Percentiles rank a stretch among this genome's conserved stretches.
phyloP scores from a whole-genome alignment of 1,140 invertebrate species.

The Aphidius ervi region DNA sequence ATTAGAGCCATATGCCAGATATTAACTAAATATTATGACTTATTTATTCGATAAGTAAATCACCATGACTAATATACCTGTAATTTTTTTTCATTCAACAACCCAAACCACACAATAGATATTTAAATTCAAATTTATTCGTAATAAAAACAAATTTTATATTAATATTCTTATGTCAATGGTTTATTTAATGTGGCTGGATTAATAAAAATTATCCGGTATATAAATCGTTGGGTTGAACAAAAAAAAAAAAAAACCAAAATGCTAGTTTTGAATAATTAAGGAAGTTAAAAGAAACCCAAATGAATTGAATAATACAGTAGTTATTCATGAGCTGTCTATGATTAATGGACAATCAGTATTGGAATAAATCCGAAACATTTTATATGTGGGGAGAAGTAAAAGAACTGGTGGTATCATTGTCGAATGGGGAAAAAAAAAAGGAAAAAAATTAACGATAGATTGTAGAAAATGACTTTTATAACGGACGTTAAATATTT shows the following conservation, averaged over 20 bases:
- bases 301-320: conserved; percentile 33
- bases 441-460: background rate
- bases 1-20: no score
- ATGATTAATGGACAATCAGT: conserved; percentile 16
- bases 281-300: conserved; percentile 26
- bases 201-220: background rate
- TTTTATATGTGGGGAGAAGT: no score
- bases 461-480: no score
- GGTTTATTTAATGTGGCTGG: background rate
- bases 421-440: conserved; percentile 2
- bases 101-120: no score
- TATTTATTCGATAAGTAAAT: no score
- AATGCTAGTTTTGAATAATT: conserved; percentile 25
- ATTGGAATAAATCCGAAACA: background rate
- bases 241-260: background rate
- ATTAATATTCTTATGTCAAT: background rate
- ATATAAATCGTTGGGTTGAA: background rate
- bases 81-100: no score
- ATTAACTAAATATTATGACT: no score
- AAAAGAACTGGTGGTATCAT: conserved; percentile 1
- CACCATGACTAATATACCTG: no score
- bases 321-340: conserved; percentile 29
- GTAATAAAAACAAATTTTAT: background rate
- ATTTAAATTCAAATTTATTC: background rate
- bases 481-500: no score